A percentile compares a stretch with the other conserved stretches of the same genome.
Evolutionary conservation across 2,888 invertebrate genomes (phyloP).

Genomic region (Diloba caeruleocephala): DNA sequence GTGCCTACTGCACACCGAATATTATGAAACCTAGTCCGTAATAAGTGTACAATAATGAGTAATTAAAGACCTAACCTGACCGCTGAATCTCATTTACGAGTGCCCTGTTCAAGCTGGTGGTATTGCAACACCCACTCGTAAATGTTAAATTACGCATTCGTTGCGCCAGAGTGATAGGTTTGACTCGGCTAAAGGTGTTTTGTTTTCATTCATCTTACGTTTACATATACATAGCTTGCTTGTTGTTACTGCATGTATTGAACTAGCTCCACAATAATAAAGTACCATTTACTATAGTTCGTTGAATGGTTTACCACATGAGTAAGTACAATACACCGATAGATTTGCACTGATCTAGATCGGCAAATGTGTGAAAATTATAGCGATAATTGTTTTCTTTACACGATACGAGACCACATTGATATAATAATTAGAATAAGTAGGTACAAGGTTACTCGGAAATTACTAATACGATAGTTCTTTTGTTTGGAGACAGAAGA

Average conservation of each 20-base stretch:
- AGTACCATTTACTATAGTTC: slow-evolving; percentile 22
- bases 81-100: slow-evolving; percentile 44
- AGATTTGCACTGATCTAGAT: background rate
- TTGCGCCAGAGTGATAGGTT: slow-evolving; percentile 58
- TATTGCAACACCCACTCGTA: slow-evolving; percentile 51
- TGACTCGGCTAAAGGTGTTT: slow-evolving; percentile 37
- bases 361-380: no score
- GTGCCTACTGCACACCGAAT: slow-evolving; percentile 17
- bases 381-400: background rate
- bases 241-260: slow-evolving; percentile 30
- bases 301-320: slow-evolving; percentile 19
- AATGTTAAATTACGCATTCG: slow-evolving; percentile 64
- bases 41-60: slow-evolving; percentile 27
- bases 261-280: slow-evolving; percentile 19
- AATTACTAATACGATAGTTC: no score
- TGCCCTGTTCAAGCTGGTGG: slow-evolving; percentile 21
- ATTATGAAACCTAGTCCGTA: slow-evolving; percentile 20
- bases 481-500: no score
- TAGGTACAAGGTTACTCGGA: no score
- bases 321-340: background rate
- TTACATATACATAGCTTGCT: slow-evolving; percentile 21
- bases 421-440: background rate
- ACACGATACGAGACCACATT: background rate
- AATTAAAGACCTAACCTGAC: slow-evolving; percentile 36
- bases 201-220: slow-evolving; percentile 36